Evolutionary conservation across 2,888 invertebrate genomes (phyloP).

Genomic region (Myopa tessellatipennis): DNA sequence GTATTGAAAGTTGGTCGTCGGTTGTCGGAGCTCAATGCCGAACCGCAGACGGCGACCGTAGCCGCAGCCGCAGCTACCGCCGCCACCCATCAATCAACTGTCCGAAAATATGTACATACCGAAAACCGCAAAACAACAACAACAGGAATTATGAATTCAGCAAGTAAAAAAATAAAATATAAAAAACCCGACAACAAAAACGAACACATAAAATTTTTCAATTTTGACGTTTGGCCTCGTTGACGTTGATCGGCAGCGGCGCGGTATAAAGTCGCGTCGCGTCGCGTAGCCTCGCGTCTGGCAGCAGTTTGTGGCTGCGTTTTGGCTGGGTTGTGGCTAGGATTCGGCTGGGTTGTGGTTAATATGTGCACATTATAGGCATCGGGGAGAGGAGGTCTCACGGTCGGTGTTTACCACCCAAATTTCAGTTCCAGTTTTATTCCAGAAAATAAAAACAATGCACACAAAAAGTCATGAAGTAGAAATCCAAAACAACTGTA

Average conservation of each 20-base stretch:
- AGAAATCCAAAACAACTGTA: slow-evolving; percentile 11
- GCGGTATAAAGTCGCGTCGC: background rate
- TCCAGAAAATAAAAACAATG: slow-evolving; percentile 4
- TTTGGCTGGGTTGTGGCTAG: no score
- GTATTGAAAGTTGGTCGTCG: background rate
- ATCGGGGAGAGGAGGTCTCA: background rate
- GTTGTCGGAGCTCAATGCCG: background rate
- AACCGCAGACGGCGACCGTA: slow-evolving; percentile 13
- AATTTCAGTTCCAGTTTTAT: background rate
- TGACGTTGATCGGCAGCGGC: slow-evolving; percentile 15
- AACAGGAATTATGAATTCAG: background rate
- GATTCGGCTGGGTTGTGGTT: background rate
- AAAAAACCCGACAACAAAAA: slow-evolving; percentile 1
- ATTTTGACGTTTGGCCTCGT: slow-evolving; percentile 33
- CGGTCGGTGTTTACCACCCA: slow-evolving; percentile 11
- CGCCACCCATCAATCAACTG: slow-evolving; percentile 35
- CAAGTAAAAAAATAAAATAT: background rate
- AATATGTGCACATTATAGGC: background rate
- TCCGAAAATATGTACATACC: slow-evolving; percentile 25
- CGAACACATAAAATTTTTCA: slow-evolving; percentile 18
- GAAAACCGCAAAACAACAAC: slow-evolving; percentile 7
- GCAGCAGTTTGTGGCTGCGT: background rate
- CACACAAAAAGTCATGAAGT: background rate
- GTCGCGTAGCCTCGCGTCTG: background rate
- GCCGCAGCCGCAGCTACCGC: background rate